Base-by-base conservation (phyloP, 2,113 vertebrate genomes). In the Puntigrus tetrazona region DNA sequence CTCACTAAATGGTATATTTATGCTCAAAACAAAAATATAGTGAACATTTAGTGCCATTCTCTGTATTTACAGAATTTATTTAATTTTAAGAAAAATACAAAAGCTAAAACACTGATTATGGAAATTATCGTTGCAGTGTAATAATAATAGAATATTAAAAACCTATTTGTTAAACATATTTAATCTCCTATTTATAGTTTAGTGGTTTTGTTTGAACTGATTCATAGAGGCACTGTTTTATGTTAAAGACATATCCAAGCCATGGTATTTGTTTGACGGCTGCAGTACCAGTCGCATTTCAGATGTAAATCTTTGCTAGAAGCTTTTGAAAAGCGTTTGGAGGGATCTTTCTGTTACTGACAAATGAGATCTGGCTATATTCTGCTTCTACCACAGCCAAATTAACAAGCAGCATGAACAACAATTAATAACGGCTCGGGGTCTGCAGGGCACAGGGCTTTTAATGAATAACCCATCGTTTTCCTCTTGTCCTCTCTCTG, bases 381-480 rank as follows among this genome's bases (percentile, higher is more conserved):
- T 14, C 95, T 95, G 92, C 95, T 94, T 92, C 93, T 93, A 91
- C 92, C 94, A 94, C 91, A 91, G 93, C 92, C 92, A 95, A 95
- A 96, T 96, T 96, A 97, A 96, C 93, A 92, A 93, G 92, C 93
- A 95, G 93, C 92, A 96, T 94, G 92, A 93, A 92, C 94, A 95
- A 93, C 92, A 95, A 94, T 95, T 95, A 96, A 95, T 95, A 96
- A 96, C 94, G 94, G 94, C 95, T 94, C 94, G 94, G 91, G 79
- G 95, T 92, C 89, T 93, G 57, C 93, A 91, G 94, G 95, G 94
- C 92, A 77, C 93, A 93, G 94, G 93, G 92, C 92, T 91, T 93
- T 94, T 95, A 96, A 95, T 93, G 88, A 95, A 96, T 93, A 94
- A 91, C 92, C 94, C 89, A 89, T 93, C 92, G 87, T 84, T 87